These are phyloP conservation scores for Trichonephila clavipes DNA, from an alignment of 1,140 invertebrate species.

Conservation along the genomic window DNA sequence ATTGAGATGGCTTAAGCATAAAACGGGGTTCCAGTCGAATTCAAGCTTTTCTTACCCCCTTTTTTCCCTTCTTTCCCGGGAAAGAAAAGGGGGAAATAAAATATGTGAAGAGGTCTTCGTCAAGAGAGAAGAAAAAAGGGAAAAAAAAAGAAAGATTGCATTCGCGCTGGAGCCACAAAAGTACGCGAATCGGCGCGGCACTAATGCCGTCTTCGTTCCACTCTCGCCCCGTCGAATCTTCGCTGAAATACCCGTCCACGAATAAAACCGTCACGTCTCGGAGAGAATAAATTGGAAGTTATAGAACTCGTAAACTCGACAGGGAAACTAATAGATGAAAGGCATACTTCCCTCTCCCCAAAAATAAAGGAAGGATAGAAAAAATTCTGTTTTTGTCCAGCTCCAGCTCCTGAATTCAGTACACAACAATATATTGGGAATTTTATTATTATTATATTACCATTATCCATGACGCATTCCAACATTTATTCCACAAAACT, in stretches of 20 bases:
- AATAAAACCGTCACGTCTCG: conserved; percentile 72
- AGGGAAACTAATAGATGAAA: conserved; percentile 73
- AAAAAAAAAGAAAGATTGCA: background rate
- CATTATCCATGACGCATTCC: background rate
- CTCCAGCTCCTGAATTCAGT: background rate
- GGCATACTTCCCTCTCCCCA: conserved; percentile 48
- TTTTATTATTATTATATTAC: conserved; percentile 43
- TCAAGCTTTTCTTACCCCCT: conserved; percentile 37
- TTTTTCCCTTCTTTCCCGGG: background rate
- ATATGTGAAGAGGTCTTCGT: conserved; percentile 65
- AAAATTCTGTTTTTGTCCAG: conserved; percentile 29
- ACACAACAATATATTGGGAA: background rate
- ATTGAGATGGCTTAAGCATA: conserved; percentile 71
- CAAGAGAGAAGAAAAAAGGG: conserved; percentile 23
- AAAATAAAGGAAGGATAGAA: conserved; percentile 60
- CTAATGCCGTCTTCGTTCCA: conserved; percentile 67
- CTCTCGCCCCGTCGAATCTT: conserved; percentile 31
- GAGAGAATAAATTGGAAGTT: conserved; percentile 75
- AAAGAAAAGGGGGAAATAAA: conserved; percentile 57
- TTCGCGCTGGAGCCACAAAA: conserved; percentile 42
- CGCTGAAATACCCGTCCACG: conserved; percentile 71
- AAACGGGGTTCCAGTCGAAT: conserved; percentile 67
- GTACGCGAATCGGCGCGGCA: conserved; percentile 56
- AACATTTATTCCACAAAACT: background rate
- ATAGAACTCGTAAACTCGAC: conserved; percentile 74